phyloP scores from a whole-genome alignment of 2,888 invertebrate species.

The Hermodice carunculata region DNA sequence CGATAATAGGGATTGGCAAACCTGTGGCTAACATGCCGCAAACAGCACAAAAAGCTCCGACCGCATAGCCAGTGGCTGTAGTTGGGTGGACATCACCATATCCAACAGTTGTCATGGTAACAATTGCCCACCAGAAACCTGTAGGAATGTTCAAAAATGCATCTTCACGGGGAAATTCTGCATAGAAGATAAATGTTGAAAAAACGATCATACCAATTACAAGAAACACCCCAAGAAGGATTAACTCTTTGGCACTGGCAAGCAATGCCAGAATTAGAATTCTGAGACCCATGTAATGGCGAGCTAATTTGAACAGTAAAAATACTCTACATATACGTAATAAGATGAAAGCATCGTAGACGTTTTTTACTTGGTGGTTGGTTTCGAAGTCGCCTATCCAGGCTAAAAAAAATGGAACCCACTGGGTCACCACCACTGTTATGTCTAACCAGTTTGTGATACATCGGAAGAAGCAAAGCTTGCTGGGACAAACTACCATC shows the following conservation, averaged over 20 bases:
- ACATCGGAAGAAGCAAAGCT: slow-evolving; percentile 11
- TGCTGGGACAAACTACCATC: slow-evolving; percentile 14
- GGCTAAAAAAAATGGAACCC: slow-evolving; percentile 12
- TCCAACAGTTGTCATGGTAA: slow-evolving; percentile 35
- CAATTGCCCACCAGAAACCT: slow-evolving; percentile 28
- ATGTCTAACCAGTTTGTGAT: slow-evolving; percentile 18
- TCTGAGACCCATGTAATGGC: slow-evolving; percentile 21
- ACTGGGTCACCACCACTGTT: slow-evolving; percentile 17
- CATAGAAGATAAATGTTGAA: slow-evolving; percentile 24
- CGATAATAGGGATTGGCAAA: slow-evolving; percentile 30
- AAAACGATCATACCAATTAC: slow-evolving; percentile 27
- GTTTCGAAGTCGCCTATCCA: too few relatives aligned
- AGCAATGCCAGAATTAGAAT: slow-evolving; percentile 22
- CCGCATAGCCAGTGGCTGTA: slow-evolving; percentile 17
- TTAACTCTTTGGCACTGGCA: slow-evolving; percentile 15
- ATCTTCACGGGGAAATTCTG: slow-evolving; percentile 22
- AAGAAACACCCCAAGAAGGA: slow-evolving; percentile 22
- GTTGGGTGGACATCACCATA: slow-evolving; percentile 25
- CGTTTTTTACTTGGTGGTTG: slow-evolving; percentile 24
- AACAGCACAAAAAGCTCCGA: slow-evolving; percentile 25
- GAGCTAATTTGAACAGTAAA: slow-evolving; percentile 25
- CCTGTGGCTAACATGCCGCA: slow-evolving; percentile 24
- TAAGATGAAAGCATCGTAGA: neutral
- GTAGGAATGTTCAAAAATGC: slow-evolving; percentile 23
- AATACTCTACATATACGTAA: slow-evolving; percentile 21